phyloP scores from a whole-genome alignment of 2,888 invertebrate genomes.

The Agrotis puta region DNA sequence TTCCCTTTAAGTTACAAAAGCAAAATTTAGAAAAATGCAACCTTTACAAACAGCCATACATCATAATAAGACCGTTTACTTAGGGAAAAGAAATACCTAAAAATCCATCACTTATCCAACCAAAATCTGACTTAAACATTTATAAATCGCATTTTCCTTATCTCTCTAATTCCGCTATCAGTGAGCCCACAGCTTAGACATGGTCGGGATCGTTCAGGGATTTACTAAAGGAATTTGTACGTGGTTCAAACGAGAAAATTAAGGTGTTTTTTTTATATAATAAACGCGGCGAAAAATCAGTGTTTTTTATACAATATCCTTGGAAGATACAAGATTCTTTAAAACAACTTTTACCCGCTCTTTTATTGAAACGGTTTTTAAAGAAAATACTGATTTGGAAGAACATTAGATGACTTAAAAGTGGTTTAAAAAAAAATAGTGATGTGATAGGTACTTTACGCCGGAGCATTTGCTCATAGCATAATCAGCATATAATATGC shows the following conservation, averaged over 20 bases:
- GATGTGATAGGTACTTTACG: too few relatives aligned
- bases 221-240: constrained; percentile 73
- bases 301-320: constrained; percentile 61
- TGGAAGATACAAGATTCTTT: constrained; percentile 57
- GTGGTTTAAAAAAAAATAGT: neutral
- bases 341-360: constrained; percentile 43
- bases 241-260: constrained; percentile 75
- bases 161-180: constrained; percentile 43
- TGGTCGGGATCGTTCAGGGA: constrained; percentile 70
- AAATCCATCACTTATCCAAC: constrained; percentile 36
- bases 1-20: neutral
- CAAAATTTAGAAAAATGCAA: neutral
- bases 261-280: constrained; percentile 75
- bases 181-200: constrained; percentile 67
- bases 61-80: constrained; percentile 12
- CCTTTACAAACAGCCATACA: neutral
- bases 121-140: constrained; percentile 38
- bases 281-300: constrained; percentile 67
- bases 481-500: too few relatives aligned
- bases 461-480: too few relatives aligned
- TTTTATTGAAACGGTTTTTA: constrained; percentile 28
- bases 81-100: constrained; percentile 11
- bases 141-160: constrained; percentile 46
- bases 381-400: neutral
- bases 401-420: neutral